Evolutionary conservation across 1,140 invertebrate genomes (phyloP).

Genomic region (Cephus cinctus): DNA sequence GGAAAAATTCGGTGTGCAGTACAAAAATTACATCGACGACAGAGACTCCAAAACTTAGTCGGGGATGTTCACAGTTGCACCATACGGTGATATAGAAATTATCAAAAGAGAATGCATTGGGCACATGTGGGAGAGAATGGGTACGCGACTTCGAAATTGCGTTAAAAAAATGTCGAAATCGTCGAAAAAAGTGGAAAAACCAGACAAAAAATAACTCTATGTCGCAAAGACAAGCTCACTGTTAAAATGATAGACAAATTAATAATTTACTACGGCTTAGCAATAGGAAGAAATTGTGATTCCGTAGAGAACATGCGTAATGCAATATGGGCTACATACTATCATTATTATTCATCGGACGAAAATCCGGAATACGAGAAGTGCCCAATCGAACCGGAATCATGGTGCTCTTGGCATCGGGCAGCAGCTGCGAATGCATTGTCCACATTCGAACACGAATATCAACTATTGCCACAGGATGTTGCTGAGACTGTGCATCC

Average conservation of each 20-base stretch:
- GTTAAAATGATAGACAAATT: conserved; percentile 28
- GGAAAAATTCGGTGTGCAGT: conserved; percentile 8
- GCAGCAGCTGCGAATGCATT: conserved; percentile 13
- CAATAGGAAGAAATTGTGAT: conserved; percentile 27
- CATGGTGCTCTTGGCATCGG: conserved; percentile 29
- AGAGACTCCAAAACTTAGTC: neutral
- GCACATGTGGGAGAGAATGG: conserved; percentile 31
- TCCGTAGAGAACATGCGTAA: conserved; percentile 31
- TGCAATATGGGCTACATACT: conserved; percentile 31
- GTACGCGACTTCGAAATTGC: conserved; percentile 15
- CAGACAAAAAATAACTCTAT: conserved; percentile 24
- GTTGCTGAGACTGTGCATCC: no score
- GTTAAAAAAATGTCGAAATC: conserved; percentile 12
- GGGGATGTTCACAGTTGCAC: conserved; percentile 2
- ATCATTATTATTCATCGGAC: conserved; percentile 32
- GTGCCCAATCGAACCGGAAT: conserved; percentile 24
- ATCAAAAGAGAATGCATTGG: conserved; percentile 24
- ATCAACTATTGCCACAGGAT: neutral
- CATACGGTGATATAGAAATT: conserved; percentile 1
- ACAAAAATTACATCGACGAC: conserved; percentile 14
- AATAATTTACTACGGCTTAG: conserved; percentile 29
- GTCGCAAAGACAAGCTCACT: conserved; percentile 25
- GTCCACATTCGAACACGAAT: conserved; percentile 4
- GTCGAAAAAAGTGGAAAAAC: no score
- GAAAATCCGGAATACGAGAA: conserved; percentile 28